A percentile compares a stretch with the other conserved stretches of the same genome.
Conservation (phyloP, 2,113 vertebrate genomes). For the Synchiropus splendidus region DNA sequence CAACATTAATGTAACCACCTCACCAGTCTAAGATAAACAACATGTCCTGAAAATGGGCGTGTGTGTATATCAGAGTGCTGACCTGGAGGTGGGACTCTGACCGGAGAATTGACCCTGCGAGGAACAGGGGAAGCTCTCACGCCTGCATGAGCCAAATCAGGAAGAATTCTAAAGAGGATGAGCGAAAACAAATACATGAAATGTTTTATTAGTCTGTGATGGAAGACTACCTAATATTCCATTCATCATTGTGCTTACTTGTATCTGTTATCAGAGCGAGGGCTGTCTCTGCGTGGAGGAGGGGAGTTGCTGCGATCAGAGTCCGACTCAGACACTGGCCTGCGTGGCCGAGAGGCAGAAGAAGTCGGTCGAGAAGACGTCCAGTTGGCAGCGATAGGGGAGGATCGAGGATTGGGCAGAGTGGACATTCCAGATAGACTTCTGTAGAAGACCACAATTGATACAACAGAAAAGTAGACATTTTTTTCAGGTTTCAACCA, state of each 20-base stretch:
- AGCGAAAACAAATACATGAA: not conserved
- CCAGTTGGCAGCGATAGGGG: conserved; percentile 43
- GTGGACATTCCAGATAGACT: conserved; percentile 55
- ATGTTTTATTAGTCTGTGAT: too few relatives aligned
- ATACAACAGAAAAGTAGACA: too few relatives aligned
- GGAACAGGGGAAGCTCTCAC: conserved; percentile 45
- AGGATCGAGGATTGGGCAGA: conserved; percentile 37
- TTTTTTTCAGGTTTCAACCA: too few relatives aligned
- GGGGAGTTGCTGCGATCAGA: conserved; percentile 61
- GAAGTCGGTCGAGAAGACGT: conserved; percentile 28
- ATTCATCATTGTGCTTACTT: conserved; percentile 58
- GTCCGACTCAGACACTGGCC: conserved; percentile 59
- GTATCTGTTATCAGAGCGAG: conserved; percentile 56
- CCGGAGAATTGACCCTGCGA: conserved; percentile 49
- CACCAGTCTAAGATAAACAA: too few relatives aligned
- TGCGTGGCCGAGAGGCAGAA: conserved; percentile 51
- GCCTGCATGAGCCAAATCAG: conserved; percentile 41
- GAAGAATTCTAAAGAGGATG: conserved; percentile 50
- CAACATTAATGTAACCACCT: too few relatives aligned
- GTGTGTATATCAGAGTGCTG: conserved; percentile 1
- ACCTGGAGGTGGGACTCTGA: conserved; percentile 59
- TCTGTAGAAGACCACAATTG: conserved; percentile 33
- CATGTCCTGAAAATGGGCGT: too few relatives aligned
- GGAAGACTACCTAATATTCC: too few relatives aligned
- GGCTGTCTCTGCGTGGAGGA: conserved; percentile 30